Percentiles rank a stretch among this genome's conserved stretches.
phyloP scores from a whole-genome alignment of 1,140 invertebrate species.

The Himalopsyche phryganea region DNA sequence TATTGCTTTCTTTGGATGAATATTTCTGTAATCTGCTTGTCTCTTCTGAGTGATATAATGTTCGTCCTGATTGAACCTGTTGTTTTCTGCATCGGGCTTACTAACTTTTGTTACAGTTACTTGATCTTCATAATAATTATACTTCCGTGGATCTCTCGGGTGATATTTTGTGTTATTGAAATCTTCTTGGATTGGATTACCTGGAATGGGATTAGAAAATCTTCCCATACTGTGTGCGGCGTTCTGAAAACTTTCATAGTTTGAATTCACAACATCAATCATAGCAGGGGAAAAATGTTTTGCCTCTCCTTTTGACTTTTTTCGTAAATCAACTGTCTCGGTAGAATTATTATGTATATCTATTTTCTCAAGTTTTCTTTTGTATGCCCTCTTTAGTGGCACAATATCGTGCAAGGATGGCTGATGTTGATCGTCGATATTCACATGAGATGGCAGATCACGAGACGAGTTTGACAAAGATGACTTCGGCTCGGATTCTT shows the following conservation, averaged over 20 bases:
- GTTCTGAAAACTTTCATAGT: background rate
- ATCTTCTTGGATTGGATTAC: background rate
- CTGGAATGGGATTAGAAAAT: background rate
- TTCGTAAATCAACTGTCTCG: slow-evolving; percentile 2
- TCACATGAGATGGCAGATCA: background rate
- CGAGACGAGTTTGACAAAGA: background rate
- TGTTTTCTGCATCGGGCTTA: background rate
- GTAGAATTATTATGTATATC: no score
- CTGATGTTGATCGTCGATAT: no score
- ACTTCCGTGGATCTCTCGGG: no score
- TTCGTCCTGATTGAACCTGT: background rate
- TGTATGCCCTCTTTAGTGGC: no score
- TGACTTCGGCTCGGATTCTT: slow-evolving; percentile 36
- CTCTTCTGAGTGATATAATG: background rate
- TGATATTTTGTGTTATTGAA: no score
- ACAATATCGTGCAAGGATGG: no score
- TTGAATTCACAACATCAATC: no score
- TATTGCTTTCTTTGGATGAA: slow-evolving; percentile 31
- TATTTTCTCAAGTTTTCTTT: no score
- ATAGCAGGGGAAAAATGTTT: slow-evolving; percentile 6
- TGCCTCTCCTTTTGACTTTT: slow-evolving; percentile 16
- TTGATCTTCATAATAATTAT: background rate
- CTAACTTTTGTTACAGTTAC: background rate
- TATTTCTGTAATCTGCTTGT: slow-evolving; percentile 27
- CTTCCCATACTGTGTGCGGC: background rate